Percentiles rank a stretch among this genome's conserved stretches.
Conservation (phyloP, 2,888 invertebrate species). For the Stratiomys singularior region DNA sequence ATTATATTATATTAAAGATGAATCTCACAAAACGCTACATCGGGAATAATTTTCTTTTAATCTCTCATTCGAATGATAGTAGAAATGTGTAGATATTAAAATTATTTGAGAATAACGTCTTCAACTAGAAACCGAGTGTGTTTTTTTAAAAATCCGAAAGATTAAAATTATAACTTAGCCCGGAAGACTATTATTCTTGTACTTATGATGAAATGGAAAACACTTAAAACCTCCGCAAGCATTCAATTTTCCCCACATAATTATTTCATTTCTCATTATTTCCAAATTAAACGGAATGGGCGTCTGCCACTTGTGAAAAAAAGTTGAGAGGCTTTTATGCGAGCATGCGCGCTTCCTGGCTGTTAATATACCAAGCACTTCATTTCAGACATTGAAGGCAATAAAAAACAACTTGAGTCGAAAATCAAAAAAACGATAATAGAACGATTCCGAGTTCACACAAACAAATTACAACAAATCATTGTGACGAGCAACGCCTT, state of each 20-base stretch:
- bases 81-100: no score
- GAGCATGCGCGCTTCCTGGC: slow-evolving; percentile 17
- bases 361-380: not conserved
- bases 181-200: slow-evolving; percentile 3
- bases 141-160: no score
- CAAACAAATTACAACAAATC: slow-evolving; percentile 5
- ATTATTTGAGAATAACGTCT: no score
- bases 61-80: no score
- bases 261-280: slow-evolving; percentile 31
- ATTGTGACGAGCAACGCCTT: not conserved
- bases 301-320: slow-evolving; percentile 17
- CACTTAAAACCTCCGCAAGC: slow-evolving; percentile 37
- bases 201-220: not conserved
- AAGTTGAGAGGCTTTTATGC: slow-evolving; percentile 1
- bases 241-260: slow-evolving; percentile 29
- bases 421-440: slow-evolving; percentile 22
- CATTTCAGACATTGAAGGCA: not conserved
- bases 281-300: not conserved
- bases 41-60: no score
- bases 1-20: no score
- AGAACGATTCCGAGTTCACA: not conserved
- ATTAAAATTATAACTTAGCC: no score
- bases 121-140: no score
- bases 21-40: no score
- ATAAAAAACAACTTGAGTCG: not conserved